Conservation (phyloP, 1,140 invertebrate species). For the Heliconius nattereri region DNA sequence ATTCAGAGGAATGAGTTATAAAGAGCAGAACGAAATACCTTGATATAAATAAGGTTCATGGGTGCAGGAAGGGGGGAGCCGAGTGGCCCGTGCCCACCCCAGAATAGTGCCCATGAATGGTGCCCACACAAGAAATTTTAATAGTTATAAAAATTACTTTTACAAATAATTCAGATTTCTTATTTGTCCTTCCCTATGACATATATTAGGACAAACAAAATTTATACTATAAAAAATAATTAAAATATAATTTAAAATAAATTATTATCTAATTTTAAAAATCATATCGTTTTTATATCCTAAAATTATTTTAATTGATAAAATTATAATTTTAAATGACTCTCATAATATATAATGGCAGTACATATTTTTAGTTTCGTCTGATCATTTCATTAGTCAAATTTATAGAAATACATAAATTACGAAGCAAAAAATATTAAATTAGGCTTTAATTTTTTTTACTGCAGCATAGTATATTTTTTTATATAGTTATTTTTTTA, state of each 20-base stretch:
- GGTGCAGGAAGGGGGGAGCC: no score
- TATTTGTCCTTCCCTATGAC: no score
- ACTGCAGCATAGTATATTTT: background rate
- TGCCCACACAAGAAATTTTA: no score
- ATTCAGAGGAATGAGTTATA: no score
- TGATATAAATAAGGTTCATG: no score
- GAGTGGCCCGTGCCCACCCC: no score
- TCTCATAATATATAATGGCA: background rate
- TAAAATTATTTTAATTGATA: constrained; percentile 1
- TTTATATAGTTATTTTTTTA: background rate
- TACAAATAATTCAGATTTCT: no score
- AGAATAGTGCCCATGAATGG: no score
- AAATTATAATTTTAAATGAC: constrained; percentile 1
- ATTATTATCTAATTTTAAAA: background rate
- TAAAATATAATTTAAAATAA: background rate
- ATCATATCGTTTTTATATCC: background rate
- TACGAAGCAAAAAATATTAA: background rate
- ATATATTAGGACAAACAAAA: no score
- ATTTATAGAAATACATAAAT: background rate
- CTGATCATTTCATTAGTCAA: background rate
- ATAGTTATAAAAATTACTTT: no score
- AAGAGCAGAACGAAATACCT: no score
- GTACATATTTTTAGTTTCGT: background rate
- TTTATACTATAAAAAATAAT: background rate
- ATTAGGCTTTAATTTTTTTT: background rate